Evolutionary conservation across 2,888 invertebrate genomes (phyloP), one percentile per base, ranked within the genome.

Genomic region (Baronia brevicornis): DNA sequence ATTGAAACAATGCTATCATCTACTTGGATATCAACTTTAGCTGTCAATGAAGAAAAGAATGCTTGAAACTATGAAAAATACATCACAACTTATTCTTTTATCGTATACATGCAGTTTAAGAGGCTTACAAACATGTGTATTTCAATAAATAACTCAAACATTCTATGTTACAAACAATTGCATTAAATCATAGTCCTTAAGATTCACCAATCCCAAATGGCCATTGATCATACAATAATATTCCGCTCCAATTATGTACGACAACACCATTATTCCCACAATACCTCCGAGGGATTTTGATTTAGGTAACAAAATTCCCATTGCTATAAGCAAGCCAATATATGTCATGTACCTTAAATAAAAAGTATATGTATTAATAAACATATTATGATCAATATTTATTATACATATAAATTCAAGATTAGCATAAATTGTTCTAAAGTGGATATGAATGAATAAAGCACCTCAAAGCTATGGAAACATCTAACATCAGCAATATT

Each of bases 171-270:
- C 57, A 26, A 80, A 66, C n/a, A 74, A 12, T 28, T 65, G 63
- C 5, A 51, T 50, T 19, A 80, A 49, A 54, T 80, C 75, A 43
- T 51, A 79, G 18, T 77, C 61, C 27, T 64, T 73, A 24, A 80
- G 42, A 33, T 80, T 56, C 1, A 84, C 53, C 0, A 82, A 58
- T 2, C 80, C 61, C 1, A 46, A 59, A 9, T 79, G 78, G 60
- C 93, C 91, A 8, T 84, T 80, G 8, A 82, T 74, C 77, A 82
- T 77, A 30, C 82, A 82, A 33, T 80, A 84, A 62, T 95, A 96
- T 65, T 96, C 96, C 0, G 96, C 94, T 4, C 91, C 88, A 1
- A 93, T 86, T 50, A 96, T 95, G 64, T 96, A 96, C 14, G 91
- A 63, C 11, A 92, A 89, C 8, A 96, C 95, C 47, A 90, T 85